Evolutionary conservation across 2,888 invertebrate species (phyloP).

Genomic region (Lissocephala sabroskyi): DNA sequence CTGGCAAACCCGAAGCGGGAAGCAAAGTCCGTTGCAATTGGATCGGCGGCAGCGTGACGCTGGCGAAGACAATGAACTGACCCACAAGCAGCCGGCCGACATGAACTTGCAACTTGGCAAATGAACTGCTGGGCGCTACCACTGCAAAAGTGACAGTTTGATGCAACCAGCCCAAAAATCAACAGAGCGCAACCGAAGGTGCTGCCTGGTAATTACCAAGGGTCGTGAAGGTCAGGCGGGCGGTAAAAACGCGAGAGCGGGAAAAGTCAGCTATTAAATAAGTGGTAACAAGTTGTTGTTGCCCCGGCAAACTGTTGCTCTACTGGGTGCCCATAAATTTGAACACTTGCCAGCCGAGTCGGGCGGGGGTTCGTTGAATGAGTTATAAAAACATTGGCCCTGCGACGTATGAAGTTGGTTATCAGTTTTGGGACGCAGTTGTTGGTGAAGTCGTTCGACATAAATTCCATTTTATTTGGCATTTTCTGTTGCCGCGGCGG

Average conservation of each 20-base stretch:
- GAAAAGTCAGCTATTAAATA: background rate
- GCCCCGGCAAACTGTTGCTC: background rate
- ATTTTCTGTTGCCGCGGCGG: background rate
- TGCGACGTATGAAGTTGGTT: slow-evolving; percentile 17
- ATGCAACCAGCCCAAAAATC: slow-evolving; percentile 30
- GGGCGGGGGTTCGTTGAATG: background rate
- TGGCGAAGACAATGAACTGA: no score
- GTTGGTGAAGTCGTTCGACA: slow-evolving; percentile 19
- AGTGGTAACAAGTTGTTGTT: slow-evolving; percentile 3
- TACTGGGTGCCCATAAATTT: slow-evolving; percentile 32
- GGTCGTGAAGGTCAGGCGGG: background rate
- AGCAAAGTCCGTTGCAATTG: background rate
- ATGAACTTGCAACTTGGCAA: slow-evolving; percentile 44
- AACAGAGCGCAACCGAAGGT: slow-evolving; percentile 33
- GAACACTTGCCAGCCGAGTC: slow-evolving; percentile 28
- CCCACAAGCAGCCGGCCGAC: background rate
- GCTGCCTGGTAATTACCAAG: slow-evolving; percentile 33
- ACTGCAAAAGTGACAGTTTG: slow-evolving; percentile 22
- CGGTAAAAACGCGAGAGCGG: background rate
- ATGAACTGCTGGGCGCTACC: slow-evolving; percentile 18
- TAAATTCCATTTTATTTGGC: slow-evolving; percentile 38
- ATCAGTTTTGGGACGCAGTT: slow-evolving; percentile 16
- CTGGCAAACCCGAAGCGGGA: background rate
- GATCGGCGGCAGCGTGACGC: background rate
- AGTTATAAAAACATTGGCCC: slow-evolving; percentile 1